Evolutionary conservation across 1,140 invertebrate genomes (phyloP), one percentile per base, ranked within the genome.

Genomic region (Pentalonia nigronervosa): DNA sequence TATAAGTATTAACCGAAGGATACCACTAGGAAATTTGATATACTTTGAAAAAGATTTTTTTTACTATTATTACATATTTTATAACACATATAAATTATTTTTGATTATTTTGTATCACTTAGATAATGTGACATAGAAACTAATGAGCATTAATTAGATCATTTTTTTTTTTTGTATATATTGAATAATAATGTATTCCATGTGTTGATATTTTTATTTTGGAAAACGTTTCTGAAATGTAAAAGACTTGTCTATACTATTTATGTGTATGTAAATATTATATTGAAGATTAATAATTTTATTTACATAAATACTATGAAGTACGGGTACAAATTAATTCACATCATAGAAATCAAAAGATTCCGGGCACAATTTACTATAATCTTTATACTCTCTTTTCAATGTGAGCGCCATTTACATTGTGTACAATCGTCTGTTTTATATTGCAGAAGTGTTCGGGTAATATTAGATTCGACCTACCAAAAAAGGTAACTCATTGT

Each of bases 401-500:
- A n/a, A 0, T 6, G 6, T 67, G 3, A n/a, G 30, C 60, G 30
- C 60, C 17, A 67, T 67, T 67, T 67, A 67, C 14, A 67, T n/a
- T n/a, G n/a, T n/a, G n/a, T n/a, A n/a, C n/a, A 67, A 41, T n/a
- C 30, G 11, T n/a, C 30, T 14, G 9, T n/a, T 67, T 67, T n/a
- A 67, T 14, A n/a, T 3, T 30, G 30, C 60, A 67, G 14, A 50
- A 50, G 30, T 67, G 9, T 11, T 9, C 30, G n/a, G 30, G 14
- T 3, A 30, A 67, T 76, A 76, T 76, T 6, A 76, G 30, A 23
- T 76, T 76, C 17, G 14, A 76, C 94, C 94, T 94, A 95, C 97
- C 97, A 98, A 94, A 98, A 98, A 2, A 98, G 95, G 95, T 98
- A 99, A 93, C 98, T 97, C 98, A 98, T 99, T 23, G 98, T 96